Evolutionary conservation across 2,888 invertebrate genomes (phyloP).

Genomic region (Dynastes maya): DNA sequence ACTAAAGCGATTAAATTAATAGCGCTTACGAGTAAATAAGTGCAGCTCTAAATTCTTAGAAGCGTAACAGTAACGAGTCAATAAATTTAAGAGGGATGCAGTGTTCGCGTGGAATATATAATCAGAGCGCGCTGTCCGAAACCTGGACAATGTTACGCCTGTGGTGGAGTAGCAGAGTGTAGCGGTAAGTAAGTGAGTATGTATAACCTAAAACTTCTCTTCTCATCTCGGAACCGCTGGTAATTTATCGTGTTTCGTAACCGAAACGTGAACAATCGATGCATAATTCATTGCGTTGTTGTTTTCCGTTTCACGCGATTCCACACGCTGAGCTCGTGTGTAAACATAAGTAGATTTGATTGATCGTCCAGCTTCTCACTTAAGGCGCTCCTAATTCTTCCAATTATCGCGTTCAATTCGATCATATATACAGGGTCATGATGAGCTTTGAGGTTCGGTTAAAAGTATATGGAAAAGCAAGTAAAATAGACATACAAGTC

Average conservation of each 20-base stretch:
- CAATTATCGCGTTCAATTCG: not conserved
- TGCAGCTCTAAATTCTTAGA: not conserved
- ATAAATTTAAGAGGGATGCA: slow-evolving; percentile 6
- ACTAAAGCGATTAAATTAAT: too few relatives aligned
- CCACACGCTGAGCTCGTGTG: slow-evolving; percentile 41
- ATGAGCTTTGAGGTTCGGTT: too few relatives aligned
- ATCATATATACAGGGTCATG: too few relatives aligned
- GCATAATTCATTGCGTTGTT: slow-evolving; percentile 46
- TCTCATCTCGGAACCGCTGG: slow-evolving; percentile 28
- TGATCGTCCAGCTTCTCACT: slow-evolving; percentile 14
- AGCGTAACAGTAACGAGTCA: not conserved
- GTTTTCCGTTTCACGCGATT: slow-evolving; percentile 36
- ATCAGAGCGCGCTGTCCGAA: not conserved
- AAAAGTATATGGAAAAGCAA: too few relatives aligned
- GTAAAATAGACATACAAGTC: too few relatives aligned
- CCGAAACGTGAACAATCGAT: slow-evolving; percentile 47
- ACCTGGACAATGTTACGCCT: not conserved
- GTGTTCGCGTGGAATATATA: slow-evolving; percentile 2
- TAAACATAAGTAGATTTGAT: slow-evolving; percentile 38
- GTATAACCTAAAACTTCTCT: not conserved
- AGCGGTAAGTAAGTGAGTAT: not conserved
- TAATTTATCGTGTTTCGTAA: slow-evolving; percentile 50
- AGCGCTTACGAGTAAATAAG: too few relatives aligned
- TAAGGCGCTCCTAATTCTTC: slow-evolving; percentile 14
- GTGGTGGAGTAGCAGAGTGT: not conserved